Base-by-base conservation (phyloP, 2,797 vertebrate species). In the Hipposideros larvatus region DNA sequence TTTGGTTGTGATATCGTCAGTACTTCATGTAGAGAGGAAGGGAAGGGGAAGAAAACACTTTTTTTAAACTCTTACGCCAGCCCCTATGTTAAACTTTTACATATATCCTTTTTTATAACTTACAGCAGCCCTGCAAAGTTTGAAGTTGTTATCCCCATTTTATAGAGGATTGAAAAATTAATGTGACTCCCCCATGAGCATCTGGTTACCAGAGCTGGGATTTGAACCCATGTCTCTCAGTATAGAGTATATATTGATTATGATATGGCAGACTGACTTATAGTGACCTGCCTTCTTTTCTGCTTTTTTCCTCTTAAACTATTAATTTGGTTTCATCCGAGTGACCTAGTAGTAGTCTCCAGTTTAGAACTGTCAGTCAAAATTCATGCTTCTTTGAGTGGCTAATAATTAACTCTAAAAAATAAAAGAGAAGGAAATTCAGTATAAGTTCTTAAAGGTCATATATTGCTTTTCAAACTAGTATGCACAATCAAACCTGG, bases 381-480 rank as follows among this genome's bases (percentile, higher is more conserved):
- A 95, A 92, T 78, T 65, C 55, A 43, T 24, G 21, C n/a, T 53
- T 10, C 61, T 26, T 59, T 59, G 70, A 57, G 53, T 95, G 34
- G 24, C 46, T 83, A 43, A 75, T 87, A 85, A 94, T 89, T 73
- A 91, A 94, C 82, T 95, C 71, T 11, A 88, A 70, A 63, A 51
- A 88, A 77, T 82, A 22, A 88, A 90, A 65, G n/a, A 34, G 5
- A 92, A 41, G 5, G 21, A 82, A 70, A n/a, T 94, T 91, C 63
- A 91, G 0, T 94, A 4, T 71, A 24, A 59, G 18, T 70, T 91
- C 43, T 61, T 89, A 74, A 51, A 82, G 31, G 55, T 94, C 77
- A 78, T 74, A 16, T 26, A 48, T 84, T 90, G 21, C 41, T 88
- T 94, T 95, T 93, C 51, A 89, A 73, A 59, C 68, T 68, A 63